phyloP scores from a whole-genome alignment of 2,113 vertebrate genomes.

The Ptychochromis oligacanthus region DNA sequence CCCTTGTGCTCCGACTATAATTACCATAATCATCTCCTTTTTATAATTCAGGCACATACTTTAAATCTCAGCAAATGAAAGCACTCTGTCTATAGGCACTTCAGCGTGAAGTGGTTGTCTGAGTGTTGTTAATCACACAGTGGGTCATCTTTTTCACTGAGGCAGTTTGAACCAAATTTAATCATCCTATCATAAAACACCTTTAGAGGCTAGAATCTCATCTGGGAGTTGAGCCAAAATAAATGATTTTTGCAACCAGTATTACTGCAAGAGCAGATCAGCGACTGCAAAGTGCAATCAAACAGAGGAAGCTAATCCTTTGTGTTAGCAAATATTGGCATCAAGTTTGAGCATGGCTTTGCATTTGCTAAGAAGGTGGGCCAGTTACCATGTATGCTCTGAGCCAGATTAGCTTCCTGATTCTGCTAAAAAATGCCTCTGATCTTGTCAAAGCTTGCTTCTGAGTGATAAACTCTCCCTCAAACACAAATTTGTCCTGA shows the following conservation, averaged over 20 bases:
- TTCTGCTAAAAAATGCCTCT: slow-evolving; percentile 45
- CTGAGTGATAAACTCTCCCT: slow-evolving; percentile 53
- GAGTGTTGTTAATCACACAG: slow-evolving; percentile 39
- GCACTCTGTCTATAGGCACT: slow-evolving; percentile 25
- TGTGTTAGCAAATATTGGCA: slow-evolving; percentile 42
- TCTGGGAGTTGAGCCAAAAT: slow-evolving; percentile 51
- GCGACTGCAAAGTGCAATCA: slow-evolving; percentile 53
- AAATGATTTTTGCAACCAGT: slow-evolving; percentile 33
- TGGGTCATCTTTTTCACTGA: slow-evolving; percentile 34
- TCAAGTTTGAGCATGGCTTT: slow-evolving; percentile 34
- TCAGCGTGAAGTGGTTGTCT: slow-evolving; percentile 34
- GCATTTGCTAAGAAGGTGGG: slow-evolving; percentile 43
- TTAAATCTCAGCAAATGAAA: slow-evolving; percentile 38
- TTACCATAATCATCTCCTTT: slow-evolving; percentile 45
- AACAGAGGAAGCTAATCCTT: slow-evolving; percentile 55
- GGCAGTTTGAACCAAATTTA: slow-evolving; percentile 35
- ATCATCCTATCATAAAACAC: slow-evolving; percentile 56
- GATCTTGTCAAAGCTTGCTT: slow-evolving; percentile 53
- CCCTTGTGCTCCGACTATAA: slow-evolving; percentile 18
- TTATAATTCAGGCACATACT: slow-evolving; percentile 43
- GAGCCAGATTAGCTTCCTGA: slow-evolving; percentile 62
- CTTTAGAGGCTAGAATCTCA: slow-evolving; percentile 39
- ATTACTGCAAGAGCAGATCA: slow-evolving; percentile 48
- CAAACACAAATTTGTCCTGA: slow-evolving; percentile 45
- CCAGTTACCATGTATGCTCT: slow-evolving; percentile 40